Evolutionary conservation across 2,888 invertebrate genomes (phyloP).

Genomic region (Copidosoma aretas): DNA sequence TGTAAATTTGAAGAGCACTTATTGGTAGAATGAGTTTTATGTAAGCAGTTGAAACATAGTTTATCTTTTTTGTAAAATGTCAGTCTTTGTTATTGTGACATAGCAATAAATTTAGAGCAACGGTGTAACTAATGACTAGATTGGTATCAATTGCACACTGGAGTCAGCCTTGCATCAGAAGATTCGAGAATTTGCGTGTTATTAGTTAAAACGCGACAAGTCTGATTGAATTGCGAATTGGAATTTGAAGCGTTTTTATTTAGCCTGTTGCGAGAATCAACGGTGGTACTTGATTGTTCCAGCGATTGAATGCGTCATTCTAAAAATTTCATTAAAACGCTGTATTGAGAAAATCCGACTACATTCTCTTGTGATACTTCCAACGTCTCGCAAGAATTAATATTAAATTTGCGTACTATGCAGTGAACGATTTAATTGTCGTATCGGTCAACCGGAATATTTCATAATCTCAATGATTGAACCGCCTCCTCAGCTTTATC

Average conservation of each 20-base stretch:
- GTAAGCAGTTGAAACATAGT: too few species aligned
- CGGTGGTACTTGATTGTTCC: too few species aligned
- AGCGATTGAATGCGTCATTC: neutral
- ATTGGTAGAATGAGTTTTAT: too few species aligned
- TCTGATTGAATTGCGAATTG: neutral
- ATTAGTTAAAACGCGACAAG: too few species aligned
- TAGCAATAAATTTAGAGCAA: too few species aligned
- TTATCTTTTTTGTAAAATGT: too few species aligned
- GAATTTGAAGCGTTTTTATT: neutral
- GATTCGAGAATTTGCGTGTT: too few species aligned
- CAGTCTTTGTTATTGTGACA: neutral
- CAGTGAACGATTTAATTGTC: slow-evolving; percentile 3
- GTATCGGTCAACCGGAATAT: neutral
- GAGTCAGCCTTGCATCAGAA: too few species aligned
- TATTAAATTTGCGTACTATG: neutral
- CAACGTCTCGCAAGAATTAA: neutral
- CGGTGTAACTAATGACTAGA: too few species aligned
- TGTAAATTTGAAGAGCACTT: too few species aligned
- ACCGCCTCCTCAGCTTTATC: neutral
- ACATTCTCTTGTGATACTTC: neutral
- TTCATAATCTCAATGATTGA: neutral
- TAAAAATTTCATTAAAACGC: neutral
- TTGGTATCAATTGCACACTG: too few species aligned
- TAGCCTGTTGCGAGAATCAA: neutral
- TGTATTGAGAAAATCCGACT: neutral